Evolutionary conservation across 1,140 invertebrate genomes (phyloP), one percentile per base, ranked within the genome.

Genomic region (Ceratitis capitata): DNA sequence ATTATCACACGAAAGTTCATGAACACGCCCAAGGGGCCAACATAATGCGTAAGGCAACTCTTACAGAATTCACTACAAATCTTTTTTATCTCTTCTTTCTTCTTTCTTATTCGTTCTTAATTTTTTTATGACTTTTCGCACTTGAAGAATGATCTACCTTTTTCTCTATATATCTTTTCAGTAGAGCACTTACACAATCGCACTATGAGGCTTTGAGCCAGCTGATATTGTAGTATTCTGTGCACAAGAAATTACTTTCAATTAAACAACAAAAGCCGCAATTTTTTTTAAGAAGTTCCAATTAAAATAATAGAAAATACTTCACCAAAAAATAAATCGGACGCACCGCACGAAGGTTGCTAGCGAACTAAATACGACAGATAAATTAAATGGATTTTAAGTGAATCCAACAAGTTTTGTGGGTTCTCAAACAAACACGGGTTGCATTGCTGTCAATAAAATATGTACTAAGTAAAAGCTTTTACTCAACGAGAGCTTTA

Each of bases 231-330:
- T 45, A 42, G 69, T 45, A 10, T 78, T 23, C 39, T 45, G 19
- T n/a, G 39, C 69, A 78, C 42, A 42, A 83, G 47, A 83, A 82
- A 53, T 83, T 83, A 56, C 49, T 83, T 83, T 83, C 82, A 83
- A 83, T 83, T 83, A 58, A 53, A 56, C 82, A 53, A 83, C 82
- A 83, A 83, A n/a, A 83, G 82, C 47, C 26, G 53, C 47, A 29
- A 29, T 58, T 83, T 53, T 51, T 83, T 78, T 42, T 47, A 23
- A 10, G 19, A 23, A 10, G 19, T 19, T 3, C 9, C 69, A 23
- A 45, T 39, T 78, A 19, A 78, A 35, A 39, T 47, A 78, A 10
- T 14, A 32, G 16, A 1, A 42, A n/a, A 78, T 7, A 23, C 0
- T 19, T 45, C 39, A 45, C 69, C 32, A n/a, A 35, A 14, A 47